phyloP scores from a whole-genome alignment of 1,140 invertebrate genomes.

The Ips typographus region DNA sequence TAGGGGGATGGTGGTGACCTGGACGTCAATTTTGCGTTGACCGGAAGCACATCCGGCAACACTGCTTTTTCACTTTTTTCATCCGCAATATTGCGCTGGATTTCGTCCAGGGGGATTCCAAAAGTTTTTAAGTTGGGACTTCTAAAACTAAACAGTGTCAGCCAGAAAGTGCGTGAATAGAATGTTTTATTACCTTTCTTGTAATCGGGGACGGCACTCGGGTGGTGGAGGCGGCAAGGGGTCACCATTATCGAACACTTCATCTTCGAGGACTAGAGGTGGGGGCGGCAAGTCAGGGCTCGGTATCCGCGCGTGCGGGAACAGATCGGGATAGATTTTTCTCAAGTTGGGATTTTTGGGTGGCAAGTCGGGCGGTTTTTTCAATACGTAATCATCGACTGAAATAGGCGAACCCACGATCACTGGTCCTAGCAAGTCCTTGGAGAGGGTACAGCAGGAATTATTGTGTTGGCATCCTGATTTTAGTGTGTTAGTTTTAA shows the following conservation, averaged over 20 bases:
- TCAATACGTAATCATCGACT: constrained; percentile 71
- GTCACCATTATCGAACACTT: constrained; percentile 66
- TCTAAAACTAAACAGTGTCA: not conserved
- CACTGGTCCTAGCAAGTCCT: constrained; percentile 62
- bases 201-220: constrained; percentile 53
- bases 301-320: constrained; percentile 58
- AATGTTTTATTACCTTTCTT: constrained; percentile 43
- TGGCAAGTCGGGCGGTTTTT: constrained; percentile 65
- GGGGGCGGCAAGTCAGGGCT: constrained; percentile 73
- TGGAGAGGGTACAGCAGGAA: constrained; percentile 63
- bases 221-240: constrained; percentile 73
- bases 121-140: too few species aligned
- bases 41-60: constrained; percentile 57
- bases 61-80: constrained; percentile 18
- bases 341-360: constrained; percentile 74
- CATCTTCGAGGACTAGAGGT: constrained; percentile 61
- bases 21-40: constrained; percentile 54
- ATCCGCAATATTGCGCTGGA: too few species aligned
- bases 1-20: constrained; percentile 44
- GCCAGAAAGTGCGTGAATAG: constrained; percentile 22
- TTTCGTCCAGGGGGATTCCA: too few species aligned
- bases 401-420: constrained; percentile 66
- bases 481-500: too few species aligned
- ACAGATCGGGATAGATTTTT: constrained; percentile 54
- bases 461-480: constrained; percentile 60